Base-by-base conservation (phyloP, 2,113 vertebrate species). In the Pseudopodoces humilis region DNA sequence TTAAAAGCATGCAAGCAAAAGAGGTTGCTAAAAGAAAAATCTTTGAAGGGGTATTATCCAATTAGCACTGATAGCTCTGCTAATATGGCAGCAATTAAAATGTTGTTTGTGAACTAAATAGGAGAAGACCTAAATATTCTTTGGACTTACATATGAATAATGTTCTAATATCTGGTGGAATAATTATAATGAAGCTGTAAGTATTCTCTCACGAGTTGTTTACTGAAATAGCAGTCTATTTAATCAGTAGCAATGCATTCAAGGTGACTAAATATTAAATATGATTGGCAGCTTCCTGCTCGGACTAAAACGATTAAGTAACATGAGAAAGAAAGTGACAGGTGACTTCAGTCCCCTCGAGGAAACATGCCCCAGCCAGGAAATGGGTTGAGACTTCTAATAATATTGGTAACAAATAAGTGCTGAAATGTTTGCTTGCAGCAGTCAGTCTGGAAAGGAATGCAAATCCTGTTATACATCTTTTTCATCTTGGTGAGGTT, bases 301-400 rank as follows among this genome's bases (percentile, higher is more conserved):
- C 95, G 96, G 96, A 96, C 98, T 98, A 97, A 98, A 98, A 98
- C 95, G 98, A 98, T 98, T 98, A 98, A 98, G 97, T 97, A 97
- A 98, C 96, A 97, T 95, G 97, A 98, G 97, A 95, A 97, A 94
- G 94, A 97, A 97, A 97, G 97, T 97, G 96, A 95, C 97, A 98
- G 97, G 98, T 98, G 97, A 97, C 97, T 98, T 96, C 94, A 96
- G 92, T 95, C 84, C 96, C 98, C 97, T 96, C 7, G 18, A 97
- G 98, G 97, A 97, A 96, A 97, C 94, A 96, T 97, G 96, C 88
- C 96, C 98, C 96, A 94, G 96, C 82, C 94, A 95, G 97, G 89
- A 97, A 98, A 98, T 96, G 53, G 96, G 94, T 93, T 92, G 95
- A 91, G 95, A 96, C 94, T 95, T 97, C 96, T 97, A 97, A 98